Base-by-base conservation (phyloP, 1,140 invertebrate species). In the Meloidogyne chitwoodi region DNA sequence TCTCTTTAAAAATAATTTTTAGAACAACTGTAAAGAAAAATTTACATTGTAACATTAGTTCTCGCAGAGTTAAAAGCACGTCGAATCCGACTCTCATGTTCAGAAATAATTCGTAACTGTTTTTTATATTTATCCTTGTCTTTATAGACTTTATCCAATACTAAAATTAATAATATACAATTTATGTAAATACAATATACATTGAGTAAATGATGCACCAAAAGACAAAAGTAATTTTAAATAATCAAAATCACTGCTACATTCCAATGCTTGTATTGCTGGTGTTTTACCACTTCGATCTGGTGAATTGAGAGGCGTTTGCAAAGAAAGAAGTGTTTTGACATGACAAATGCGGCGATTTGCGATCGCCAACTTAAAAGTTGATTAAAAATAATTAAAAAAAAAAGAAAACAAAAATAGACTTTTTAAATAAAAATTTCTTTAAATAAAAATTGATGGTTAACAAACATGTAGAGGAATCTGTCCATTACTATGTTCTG, bases 301-400 rank as follows among this genome's bases (percentile, higher is more conserved):
- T 3, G 48, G 24, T 22, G 48, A 66, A 66, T 77, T 77, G 12
- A 77, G 44, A 16, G 76, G 76, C 5, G 76, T 68, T n/a, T 44
- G 75, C 11, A 77, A 68, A 24, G 71, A 44, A 31, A 77, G 67
- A 29, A 77, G 27, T 26, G 64, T 29, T 19, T 63, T 65, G 24
- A 77, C 76, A 76, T 76, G 76, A 31, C 76, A 77, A 34, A 77
- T 34, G 6, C 76, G 76, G 24, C 71, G 24, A 26, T 74, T 76
- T 26, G 74, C 74, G 14, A 77, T 76, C 22, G 76, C 76, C 16
- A 73, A 19, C 71, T 73, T n/a, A 31, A 31, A 73, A 72, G 0
- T n/a, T n/a, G 8, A 48, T 4, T 19, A 10, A 12, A 41, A 41
- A 12, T 14, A 41, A 14, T 41, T 41, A 19, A n/a, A 2, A 19